phyloP scores from a whole-genome alignment of 2,113 vertebrate species.

The Camelus bactrianus region DNA sequence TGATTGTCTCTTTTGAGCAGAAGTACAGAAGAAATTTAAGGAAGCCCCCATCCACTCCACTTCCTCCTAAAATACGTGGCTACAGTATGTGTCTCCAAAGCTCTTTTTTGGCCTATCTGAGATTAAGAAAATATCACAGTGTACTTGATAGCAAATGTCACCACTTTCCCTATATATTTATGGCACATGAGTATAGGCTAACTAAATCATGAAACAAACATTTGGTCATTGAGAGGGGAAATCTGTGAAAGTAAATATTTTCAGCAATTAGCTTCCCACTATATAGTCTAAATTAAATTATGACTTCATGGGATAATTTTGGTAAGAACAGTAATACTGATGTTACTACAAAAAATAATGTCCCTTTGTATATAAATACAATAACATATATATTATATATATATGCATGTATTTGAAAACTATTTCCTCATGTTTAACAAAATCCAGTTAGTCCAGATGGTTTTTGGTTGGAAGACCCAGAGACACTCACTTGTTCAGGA shows the following conservation, averaged over 20 bases:
- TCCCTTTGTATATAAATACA: background rate
- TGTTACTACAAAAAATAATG: background rate
- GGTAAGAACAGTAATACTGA: background rate
- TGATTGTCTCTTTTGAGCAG: background rate
- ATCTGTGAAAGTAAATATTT: background rate
- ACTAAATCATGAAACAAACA: slow-evolving; percentile 27
- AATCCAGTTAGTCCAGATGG: background rate
- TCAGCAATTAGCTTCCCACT: background rate
- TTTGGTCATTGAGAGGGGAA: background rate
- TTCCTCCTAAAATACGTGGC: background rate
- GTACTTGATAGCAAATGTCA: background rate
- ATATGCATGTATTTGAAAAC: background rate
- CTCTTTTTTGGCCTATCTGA: background rate
- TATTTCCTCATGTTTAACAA: background rate
- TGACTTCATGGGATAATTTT: slow-evolving; percentile 10
- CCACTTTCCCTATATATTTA: background rate
- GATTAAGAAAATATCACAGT: background rate
- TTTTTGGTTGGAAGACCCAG: background rate
- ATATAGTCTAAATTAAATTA: slow-evolving; percentile 1
- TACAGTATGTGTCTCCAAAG: background rate
- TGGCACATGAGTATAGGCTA: background rate
- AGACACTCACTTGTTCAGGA: background rate
- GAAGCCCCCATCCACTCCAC: background rate
- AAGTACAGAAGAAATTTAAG: background rate
- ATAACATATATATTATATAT: background rate